These are phyloP conservation scores for Cryptocheilus praepositus DNA, from an alignment of 2,888 invertebrate genomes.

Conservation along the genomic window DNA sequence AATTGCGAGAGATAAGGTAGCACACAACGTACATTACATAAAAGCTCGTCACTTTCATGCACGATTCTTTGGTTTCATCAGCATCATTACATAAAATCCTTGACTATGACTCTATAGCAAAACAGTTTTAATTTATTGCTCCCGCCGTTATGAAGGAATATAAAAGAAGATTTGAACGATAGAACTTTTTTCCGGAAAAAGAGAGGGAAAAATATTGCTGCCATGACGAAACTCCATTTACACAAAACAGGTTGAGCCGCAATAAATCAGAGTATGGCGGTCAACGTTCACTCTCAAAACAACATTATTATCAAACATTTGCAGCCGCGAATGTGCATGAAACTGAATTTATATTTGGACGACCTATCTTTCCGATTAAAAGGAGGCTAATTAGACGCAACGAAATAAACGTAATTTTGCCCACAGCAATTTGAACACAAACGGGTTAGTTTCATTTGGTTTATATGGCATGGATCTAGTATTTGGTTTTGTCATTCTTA, in stretches of 20 bases:
- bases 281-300: no score
- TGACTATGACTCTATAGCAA: slow-evolving; percentile 28
- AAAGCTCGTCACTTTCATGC: slow-evolving; percentile 33
- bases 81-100: slow-evolving; percentile 61
- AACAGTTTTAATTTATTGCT: slow-evolving; percentile 3
- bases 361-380: slow-evolving; percentile 7
- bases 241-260: no score
- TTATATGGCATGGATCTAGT: slow-evolving; percentile 73
- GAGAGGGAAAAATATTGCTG: no score
- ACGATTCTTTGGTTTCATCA: slow-evolving; percentile 53
- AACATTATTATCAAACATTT: no score
- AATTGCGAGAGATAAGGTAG: slow-evolving; percentile 31
- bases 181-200: no score
- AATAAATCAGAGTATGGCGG: no score
- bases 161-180: no score
- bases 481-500: slow-evolving; percentile 69
- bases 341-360: no score
- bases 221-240: no score
- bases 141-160: neutral
- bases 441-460: slow-evolving; percentile 72
- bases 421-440: slow-evolving; percentile 71
- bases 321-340: no score
- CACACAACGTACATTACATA: slow-evolving; percentile 41
- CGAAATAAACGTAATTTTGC: slow-evolving; percentile 52
- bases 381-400: slow-evolving; percentile 31